These are phyloP conservation scores for Apis florea DNA, from an alignment of 1,140 invertebrate species.

Conservation along the genomic window DNA sequence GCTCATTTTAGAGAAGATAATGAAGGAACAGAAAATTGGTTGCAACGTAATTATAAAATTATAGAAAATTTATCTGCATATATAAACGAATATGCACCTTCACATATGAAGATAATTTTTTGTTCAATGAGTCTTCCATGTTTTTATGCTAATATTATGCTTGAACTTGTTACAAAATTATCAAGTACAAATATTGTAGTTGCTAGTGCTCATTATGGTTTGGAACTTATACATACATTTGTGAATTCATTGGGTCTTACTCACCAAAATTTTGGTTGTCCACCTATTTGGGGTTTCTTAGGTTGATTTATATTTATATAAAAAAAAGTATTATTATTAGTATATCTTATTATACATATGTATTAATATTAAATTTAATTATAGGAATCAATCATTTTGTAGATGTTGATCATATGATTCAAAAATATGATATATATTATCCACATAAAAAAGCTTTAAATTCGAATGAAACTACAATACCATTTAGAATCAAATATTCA, in stretches of 20 bases:
- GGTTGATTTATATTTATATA: slow-evolving; percentile 37
- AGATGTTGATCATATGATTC: slow-evolving; percentile 54
- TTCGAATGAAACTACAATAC: not conserved
- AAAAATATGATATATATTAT: slow-evolving; percentile 44
- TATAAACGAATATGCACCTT: slow-evolving; percentile 53
- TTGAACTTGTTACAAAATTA: slow-evolving; percentile 49
- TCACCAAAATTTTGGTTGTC: slow-evolving; percentile 53
- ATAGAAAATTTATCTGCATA: slow-evolving; percentile 42
- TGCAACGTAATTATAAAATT: slow-evolving; percentile 46
- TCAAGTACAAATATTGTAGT: slow-evolving; percentile 57
- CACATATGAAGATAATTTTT: slow-evolving; percentile 61
- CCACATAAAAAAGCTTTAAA: slow-evolving; percentile 42
- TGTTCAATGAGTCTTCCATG: slow-evolving; percentile 58
- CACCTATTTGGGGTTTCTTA: slow-evolving; percentile 65
- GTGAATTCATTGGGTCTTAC: slow-evolving; percentile 32
- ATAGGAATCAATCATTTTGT: slow-evolving; percentile 61
- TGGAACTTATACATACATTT: slow-evolving; percentile 51
- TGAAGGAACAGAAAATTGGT: slow-evolving; percentile 41
- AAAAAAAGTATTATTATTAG: not conserved
- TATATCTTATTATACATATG: not conserved
- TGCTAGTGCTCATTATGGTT: slow-evolving; percentile 57
- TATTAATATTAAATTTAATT: slow-evolving; percentile 5
- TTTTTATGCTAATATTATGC: slow-evolving; percentile 55
- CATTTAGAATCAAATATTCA: slow-evolving; percentile 38
- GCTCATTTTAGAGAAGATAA: slow-evolving; percentile 42